A percentile compares a stretch with the other conserved stretches of the same genome.
Conservation (phyloP, 2,113 vertebrate species). For the Trichechus manatus region DNA sequence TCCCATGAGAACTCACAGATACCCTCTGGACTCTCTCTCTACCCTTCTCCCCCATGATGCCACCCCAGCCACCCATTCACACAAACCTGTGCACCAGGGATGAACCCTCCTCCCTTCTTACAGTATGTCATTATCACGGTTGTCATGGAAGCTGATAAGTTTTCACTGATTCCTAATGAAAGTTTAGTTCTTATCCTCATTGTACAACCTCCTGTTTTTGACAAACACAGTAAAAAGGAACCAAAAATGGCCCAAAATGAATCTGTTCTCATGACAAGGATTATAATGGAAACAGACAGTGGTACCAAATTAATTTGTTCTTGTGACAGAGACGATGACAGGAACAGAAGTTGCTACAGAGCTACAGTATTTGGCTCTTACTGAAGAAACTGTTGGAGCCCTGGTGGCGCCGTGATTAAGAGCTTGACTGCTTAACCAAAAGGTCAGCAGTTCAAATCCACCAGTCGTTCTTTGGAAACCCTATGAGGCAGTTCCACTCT, state of each 20-base stretch:
- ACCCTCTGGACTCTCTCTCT: neutral
- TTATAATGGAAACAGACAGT: slow-evolving; percentile 23
- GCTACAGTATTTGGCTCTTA: neutral
- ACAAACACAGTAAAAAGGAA: slow-evolving; percentile 34
- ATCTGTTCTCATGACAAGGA: slow-evolving; percentile 53
- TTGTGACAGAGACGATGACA: neutral
- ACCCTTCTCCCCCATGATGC: accelerated
- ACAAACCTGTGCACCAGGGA: neutral
- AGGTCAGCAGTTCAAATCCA: too few relatives aligned
- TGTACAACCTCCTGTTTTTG: slow-evolving; percentile 31
- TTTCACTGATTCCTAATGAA: slow-evolving; percentile 57
- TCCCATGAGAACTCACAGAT: neutral
- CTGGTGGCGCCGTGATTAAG: too few relatives aligned
- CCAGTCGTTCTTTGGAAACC: too few relatives aligned
- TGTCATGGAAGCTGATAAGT: neutral
- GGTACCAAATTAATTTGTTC: slow-evolving; percentile 49
- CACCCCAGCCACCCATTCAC: neutral
- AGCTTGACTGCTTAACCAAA: too few relatives aligned
- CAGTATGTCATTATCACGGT: neutral
- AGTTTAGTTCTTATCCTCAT: slow-evolving; percentile 8
- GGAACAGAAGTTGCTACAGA: slow-evolving; percentile 6
- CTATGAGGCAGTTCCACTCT: too few relatives aligned
- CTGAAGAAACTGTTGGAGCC: neutral
- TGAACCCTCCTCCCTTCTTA: neutral
- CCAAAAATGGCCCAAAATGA: slow-evolving; percentile 55